Evolutionary conservation across 2,888 invertebrate species (phyloP), one percentile per base, ranked within the genome.

Genomic region (Oxyteleia sp.): DNA sequence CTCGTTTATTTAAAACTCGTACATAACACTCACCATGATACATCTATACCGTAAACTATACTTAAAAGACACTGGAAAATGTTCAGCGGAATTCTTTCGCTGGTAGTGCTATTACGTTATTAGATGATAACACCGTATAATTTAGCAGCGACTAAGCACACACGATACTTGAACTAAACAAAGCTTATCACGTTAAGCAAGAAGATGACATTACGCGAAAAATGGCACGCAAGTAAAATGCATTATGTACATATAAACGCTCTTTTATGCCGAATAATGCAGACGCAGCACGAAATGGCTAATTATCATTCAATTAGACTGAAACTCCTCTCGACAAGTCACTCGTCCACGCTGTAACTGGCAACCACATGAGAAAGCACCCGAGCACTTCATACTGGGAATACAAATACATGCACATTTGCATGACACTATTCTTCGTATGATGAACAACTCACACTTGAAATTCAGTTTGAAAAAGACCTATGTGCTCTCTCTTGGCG

Each of bases 361-460:
- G 89, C 90, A 83, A 87, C 89, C 91, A 90, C 90, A 91, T 91
- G 91, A 85, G 80, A 85, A 87, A 87, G 74, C 79, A 79, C 41
- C 75, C 74, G 74, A 68, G 68, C 63, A 75, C 74, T 81, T 81
- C 45, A 61, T 74, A 53, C 74, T 47, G 61, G 66, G 81, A 74
- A 81, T 69, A 72, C 64, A 53, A 71, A 71, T 61, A 84, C 75
- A 76, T 64, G 41, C 74, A 59, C 80, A 57, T 74, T 66, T 72
- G 72, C 80, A 66, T 57, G 66, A 59, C 66, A 66, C 80, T 74
- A 74, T 74, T 81, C 74, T 47, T 68, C 78, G 69, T 74, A 68
- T 59, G 74, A 81, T 63, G 81, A 69, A 75, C 68, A 47, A 81
- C 74, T 68, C 59, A 81, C 79, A 69, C 71, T 72, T 72, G 69